Percentiles rank a stretch among this genome's conserved stretches.
These are phyloP conservation scores for Panagrolaimus sp. DNA, from an alignment of 1,140 invertebrate genomes.

Conservation along the genomic window DNA sequence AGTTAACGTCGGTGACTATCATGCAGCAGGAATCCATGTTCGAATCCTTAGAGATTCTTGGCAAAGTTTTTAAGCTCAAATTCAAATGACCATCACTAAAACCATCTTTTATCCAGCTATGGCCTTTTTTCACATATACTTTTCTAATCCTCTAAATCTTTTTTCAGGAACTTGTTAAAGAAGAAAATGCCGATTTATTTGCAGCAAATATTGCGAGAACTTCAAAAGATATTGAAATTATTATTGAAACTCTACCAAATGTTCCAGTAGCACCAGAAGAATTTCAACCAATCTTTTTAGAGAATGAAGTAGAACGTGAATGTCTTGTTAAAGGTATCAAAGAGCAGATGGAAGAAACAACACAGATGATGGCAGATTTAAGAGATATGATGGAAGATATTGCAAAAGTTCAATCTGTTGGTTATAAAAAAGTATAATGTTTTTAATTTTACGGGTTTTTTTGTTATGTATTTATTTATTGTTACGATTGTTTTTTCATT, in stretches of 20 bases:
- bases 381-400: neutral
- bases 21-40: too few relatives aligned
- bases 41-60: neutral
- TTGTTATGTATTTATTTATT: too few relatives aligned
- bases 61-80: too few relatives aligned
- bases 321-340: neutral
- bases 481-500: too few relatives aligned
- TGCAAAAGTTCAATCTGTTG: neutral
- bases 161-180: conserved; percentile 42
- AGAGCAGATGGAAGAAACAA: neutral
- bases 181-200: conserved; percentile 71
- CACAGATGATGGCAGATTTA: neutral
- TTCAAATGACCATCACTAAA: too few relatives aligned
- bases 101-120: too few relatives aligned
- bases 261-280: neutral
- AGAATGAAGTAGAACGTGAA: neutral
- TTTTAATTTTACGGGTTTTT: too few relatives aligned
- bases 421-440: neutral
- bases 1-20: too few relatives aligned
- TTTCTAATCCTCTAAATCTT: too few relatives aligned
- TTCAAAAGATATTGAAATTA: conserved; percentile 91
- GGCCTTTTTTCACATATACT: too few relatives aligned
- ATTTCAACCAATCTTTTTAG: neutral
- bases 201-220: conserved; percentile 73
- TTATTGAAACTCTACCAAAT: conserved; percentile 65